Base-by-base conservation (phyloP, 2,888 invertebrate species). In the Spodoptera exigua region DNA sequence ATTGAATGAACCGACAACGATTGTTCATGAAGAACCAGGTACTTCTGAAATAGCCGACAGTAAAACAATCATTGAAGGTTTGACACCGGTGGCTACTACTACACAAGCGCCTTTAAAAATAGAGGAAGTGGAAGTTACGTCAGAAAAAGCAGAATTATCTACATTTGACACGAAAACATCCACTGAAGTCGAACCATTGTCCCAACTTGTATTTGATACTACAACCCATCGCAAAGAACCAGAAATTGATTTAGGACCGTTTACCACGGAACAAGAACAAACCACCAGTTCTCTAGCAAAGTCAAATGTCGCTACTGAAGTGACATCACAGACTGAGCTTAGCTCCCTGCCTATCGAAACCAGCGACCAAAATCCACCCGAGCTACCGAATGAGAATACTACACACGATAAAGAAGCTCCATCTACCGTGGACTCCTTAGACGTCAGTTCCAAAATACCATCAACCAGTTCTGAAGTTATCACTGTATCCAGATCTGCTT, bases 271-370 rank as follows among this genome's bases (percentile, higher is more conserved):
- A 40, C 82, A 83, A 56, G 87, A 89, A 60, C 82, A 82, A 62
- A 83, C 84, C 1, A 86, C 87, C 0, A 87, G 75, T 57, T 81
- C 82, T 0, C 82, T 86, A 56, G 80, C 81, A 13, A 89, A 89
- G 72, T 87, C 90, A 3, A 86, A 88, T 51, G 51, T 81, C 41
- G 84, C 85, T 1, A 90, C 92, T 21, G 93, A 93, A 80, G 84
- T 91, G n/a, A 90, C 89, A 1, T 86, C 89, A 14, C 89, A 89
- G 70, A 91, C 92, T 3, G 93, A 93, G 79, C 81, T 92, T 7
- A 93, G 93, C 63, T 93, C 93, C 5, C 76, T 93, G 27, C 90
- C 93, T 0, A 87, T 93, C 21, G 93, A 93, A 77, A 92, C 93
- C 0, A 93, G 92, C 71, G 92, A 93, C 56, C 93, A 90, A 71